phyloP scores from a whole-genome alignment of 1,140 invertebrate genomes.

The Chironomus striatipennis region DNA sequence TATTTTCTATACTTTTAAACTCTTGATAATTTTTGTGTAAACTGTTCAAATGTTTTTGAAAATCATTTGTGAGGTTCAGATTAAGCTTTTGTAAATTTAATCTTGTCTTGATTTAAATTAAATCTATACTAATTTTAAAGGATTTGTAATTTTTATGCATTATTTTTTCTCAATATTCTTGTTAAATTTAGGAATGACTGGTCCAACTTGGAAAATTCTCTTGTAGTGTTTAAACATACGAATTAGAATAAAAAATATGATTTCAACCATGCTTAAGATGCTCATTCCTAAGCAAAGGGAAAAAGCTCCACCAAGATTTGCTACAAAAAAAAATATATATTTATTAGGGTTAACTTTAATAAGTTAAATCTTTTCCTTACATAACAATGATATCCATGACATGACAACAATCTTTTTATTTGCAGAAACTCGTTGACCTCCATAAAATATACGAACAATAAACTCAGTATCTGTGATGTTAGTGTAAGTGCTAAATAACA shows the following conservation, averaged over 20 bases:
- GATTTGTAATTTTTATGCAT: too few species aligned
- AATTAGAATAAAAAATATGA: slow-evolving; percentile 37
- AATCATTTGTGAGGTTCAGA: too few species aligned
- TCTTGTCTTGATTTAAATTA: too few species aligned
- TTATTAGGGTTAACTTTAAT: background rate
- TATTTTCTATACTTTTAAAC: too few species aligned
- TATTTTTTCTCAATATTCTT: background rate
- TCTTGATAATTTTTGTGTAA: too few species aligned
- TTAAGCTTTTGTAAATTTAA: too few species aligned
- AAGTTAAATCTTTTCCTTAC: background rate
- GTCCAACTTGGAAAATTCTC: background rate
- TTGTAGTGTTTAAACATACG: slow-evolving; percentile 33
- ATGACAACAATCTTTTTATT: slow-evolving; percentile 1
- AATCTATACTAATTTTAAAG: too few species aligned
- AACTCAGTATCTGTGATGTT: background rate
- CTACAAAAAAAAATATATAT: background rate
- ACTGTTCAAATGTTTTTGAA: too few species aligned
- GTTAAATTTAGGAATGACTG: background rate
- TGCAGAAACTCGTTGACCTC: background rate
- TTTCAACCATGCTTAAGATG: slow-evolving; percentile 37
- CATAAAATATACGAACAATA: background rate
- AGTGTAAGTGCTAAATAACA: background rate
- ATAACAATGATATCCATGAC: slow-evolving; percentile 8
- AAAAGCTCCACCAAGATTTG: slow-evolving; percentile 36
- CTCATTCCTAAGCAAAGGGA: slow-evolving; percentile 37